Base-by-base conservation (phyloP, 2,797 vertebrate species). In the Petrocephalus schoutedeni region DNA sequence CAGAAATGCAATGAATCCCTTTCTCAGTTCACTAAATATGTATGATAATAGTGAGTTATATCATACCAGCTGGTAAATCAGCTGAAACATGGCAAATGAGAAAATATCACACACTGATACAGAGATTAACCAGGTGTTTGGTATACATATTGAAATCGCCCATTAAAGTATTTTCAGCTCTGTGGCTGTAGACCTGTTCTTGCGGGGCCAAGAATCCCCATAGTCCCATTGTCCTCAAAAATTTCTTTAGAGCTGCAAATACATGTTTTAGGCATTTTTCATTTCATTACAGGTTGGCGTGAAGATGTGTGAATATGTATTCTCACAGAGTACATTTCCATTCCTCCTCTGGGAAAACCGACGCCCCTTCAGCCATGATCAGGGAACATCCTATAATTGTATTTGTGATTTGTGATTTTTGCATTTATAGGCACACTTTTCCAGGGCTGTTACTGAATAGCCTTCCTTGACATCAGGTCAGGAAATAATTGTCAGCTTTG, bases 221-320 rank as follows among this genome's bases (percentile, higher is more conserved):
- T 23, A 51, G 16, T 64, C 57, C 36, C 41, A 23, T 21, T 49
- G 41, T 64, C 41, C 12, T 41, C 86, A 49, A 45, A 45, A 86
- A 14, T 67, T 49, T 19, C 41, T 86, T 86, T 36, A 86, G 4
- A 64, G 32, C n/a, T 86, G 58, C 10, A 51, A 67, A 67, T 61
- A 23, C 49, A n/a, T 49, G 36, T 86, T 51, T 45, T 86, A 64
- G 36, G 0, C 41, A 51, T 86, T 12, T 53, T 23, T n/a, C 36
- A 45, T 36, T 45, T 36, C 45, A 21, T 61, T 64, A 12, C 56
- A 86, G 32, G 21, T 59, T 10, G 51, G 23, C 57, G 83, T 54
- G 51, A 85, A 85, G 21, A 14, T 23, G 85, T 19, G 54, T 86
- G 84, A 85, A 84, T 21, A 58, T 85, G n/a, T 59, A 41, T 86